A percentile compares a stretch with the other conserved stretches of the same genome.
These are phyloP conservation scores for Nothobranchius kuhntae DNA, from an alignment of 2,113 vertebrate species.

Conservation along the genomic window DNA sequence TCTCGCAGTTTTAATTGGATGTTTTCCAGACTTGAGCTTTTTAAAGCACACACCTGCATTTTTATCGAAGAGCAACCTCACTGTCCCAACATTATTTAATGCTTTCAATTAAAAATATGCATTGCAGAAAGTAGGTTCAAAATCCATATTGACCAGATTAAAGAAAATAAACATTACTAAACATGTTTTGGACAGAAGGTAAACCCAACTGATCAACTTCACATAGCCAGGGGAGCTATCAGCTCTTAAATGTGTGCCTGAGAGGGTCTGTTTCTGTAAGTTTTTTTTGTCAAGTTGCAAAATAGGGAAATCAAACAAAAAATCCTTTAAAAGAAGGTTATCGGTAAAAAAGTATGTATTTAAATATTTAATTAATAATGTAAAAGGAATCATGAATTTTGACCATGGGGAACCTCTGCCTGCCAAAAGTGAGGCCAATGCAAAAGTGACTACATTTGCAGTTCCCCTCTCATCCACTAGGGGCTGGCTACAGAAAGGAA, in stretches of 20 bases:
- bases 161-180: constrained; percentile 22
- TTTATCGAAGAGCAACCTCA: background rate
- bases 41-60: background rate
- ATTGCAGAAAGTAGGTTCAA: constrained; percentile 1
- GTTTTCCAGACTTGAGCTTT: background rate
- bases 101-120: background rate
- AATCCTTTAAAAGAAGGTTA: background rate
- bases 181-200: constrained; percentile 32
- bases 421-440: too few species aligned
- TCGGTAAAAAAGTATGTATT: background rate
- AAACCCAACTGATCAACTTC: constrained; percentile 3
- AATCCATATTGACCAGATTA: constrained; percentile 1
- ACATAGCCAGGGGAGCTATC: constrained; percentile 9
- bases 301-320: background rate
- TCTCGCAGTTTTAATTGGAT: background rate
- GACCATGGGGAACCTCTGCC: too few species aligned
- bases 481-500: too few species aligned
- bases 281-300: constrained; percentile 1
- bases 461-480: too few species aligned
- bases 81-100: background rate
- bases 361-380: too few species aligned
- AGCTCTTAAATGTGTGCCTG: constrained; percentile 3
- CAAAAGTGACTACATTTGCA: too few species aligned
- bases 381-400: too few species aligned
- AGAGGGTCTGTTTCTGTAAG: background rate